Base-by-base conservation (phyloP, 2,113 vertebrate species). In the Thamnaconus septentrionalis region DNA sequence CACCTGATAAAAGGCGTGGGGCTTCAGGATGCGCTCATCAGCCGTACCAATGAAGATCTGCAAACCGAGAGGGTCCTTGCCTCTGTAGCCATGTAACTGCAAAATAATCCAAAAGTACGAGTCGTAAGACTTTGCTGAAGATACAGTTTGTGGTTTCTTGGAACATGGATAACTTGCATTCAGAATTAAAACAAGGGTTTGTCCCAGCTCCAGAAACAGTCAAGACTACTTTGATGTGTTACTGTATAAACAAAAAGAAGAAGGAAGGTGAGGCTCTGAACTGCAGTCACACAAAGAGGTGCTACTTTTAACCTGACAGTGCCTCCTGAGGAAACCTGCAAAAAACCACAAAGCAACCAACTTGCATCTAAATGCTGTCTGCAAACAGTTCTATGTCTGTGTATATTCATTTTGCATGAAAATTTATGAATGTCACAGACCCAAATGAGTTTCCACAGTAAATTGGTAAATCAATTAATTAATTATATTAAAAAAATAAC, bases 41-140 rank as follows among this genome's bases (percentile, higher is more conserved):
- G 97, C 97, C 0, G 97, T 99, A 59, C 97, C 97, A 1, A 99
- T 99, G 88, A 99, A 99, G 88, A 98, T 98, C 90, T 99, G 97
- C 53, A 99, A 93, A 2, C 93, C 95, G 52, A 99, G 91, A 0
- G 96, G 94, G 59, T 98, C 96, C 77, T 94, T 98, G 56, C 96
- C 96, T 90, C 95, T 90, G 84, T 98, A 99, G 63, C 97, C 97
- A 0, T 95, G 96, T 64, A 99, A 91, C 97, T 99, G 86, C 6
- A 65, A 5, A 79, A 46, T 57, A 31, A 54, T 3, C 41, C 8
- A 39, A 31, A 31, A 31, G 18, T 31, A 31, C 18, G 18, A 31
- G 18, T 31, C 18, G 18, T 31, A 31, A 31, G 18, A 31, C 18
- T 31, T 31, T 31, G 18, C 18, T 31, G 18, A 31, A 31, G 18